phyloP scores from a whole-genome alignment of 2,797 vertebrate genomes.

The Syndactyla subalaris region DNA sequence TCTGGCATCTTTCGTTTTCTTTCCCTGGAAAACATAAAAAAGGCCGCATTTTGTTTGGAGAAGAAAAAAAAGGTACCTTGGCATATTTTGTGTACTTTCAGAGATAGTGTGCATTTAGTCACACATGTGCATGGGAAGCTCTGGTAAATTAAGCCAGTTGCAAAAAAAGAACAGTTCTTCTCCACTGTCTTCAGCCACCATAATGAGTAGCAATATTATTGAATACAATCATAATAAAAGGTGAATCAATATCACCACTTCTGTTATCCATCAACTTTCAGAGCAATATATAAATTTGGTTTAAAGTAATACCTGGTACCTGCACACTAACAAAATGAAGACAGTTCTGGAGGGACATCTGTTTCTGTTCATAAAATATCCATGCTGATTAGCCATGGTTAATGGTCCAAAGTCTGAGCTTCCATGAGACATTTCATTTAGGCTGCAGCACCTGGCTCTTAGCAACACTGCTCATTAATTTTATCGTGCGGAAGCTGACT shows the following conservation, averaged over 20 bases:
- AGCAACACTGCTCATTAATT: constrained; percentile 28
- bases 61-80: neutral
- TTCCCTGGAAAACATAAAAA: constrained; percentile 11
- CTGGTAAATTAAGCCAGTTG: neutral
- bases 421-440: neutral
- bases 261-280: neutral
- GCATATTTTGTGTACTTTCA: neutral
- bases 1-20: constrained; percentile 34
- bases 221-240: neutral
- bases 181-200: neutral
- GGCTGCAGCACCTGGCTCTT: constrained; percentile 8
- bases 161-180: neutral
- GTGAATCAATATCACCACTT: neutral
- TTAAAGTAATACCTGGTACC: neutral
- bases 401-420: constrained; percentile 21
- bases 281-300: neutral
- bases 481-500: neutral
- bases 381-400: neutral
- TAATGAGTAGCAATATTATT: neutral
- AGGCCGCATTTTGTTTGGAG: neutral
- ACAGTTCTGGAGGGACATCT: neutral
- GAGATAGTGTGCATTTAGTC: neutral
- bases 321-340: neutral
- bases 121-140: neutral
- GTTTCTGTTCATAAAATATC: neutral